These are phyloP conservation scores for Heterodera schachtii DNA, from an alignment of 1,140 invertebrate species.

Conservation along the genomic window DNA sequence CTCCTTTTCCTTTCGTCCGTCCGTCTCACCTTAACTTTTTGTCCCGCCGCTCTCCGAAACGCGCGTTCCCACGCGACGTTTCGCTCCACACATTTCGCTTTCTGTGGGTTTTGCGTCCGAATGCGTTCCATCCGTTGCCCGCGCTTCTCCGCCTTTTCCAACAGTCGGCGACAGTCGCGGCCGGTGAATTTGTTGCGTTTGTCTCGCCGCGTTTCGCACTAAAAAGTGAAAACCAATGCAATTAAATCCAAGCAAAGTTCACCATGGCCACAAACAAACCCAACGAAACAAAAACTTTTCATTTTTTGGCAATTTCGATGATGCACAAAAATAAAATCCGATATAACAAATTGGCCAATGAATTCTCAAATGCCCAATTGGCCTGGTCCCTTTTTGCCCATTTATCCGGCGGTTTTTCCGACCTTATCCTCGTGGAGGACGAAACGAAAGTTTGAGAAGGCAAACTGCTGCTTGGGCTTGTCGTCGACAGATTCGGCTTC, in stretches of 20 bases:
- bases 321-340: too few species aligned
- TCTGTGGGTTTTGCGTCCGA: slow-evolving; percentile 45
- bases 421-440: slow-evolving; percentile 22
- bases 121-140: slow-evolving; percentile 38
- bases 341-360: too few species aligned
- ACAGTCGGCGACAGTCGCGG: slow-evolving; percentile 47
- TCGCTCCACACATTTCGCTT: slow-evolving; percentile 45
- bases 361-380: too few species aligned
- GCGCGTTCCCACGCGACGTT: slow-evolving; percentile 49
- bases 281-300: slow-evolving; percentile 20
- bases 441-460: slow-evolving; percentile 29
- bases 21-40: slow-evolving; percentile 46
- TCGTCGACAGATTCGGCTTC: not conserved
- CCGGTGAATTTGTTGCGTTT: slow-evolving; percentile 50
- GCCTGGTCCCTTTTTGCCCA: too few species aligned
- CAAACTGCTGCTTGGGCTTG: not conserved
- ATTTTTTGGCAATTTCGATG: slow-evolving; percentile 6
- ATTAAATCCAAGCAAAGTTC: slow-evolving; percentile 25
- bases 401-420: too few species aligned
- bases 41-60: slow-evolving; percentile 47
- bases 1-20: not conserved
- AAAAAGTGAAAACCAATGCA: not conserved
- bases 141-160: slow-evolving; percentile 48
- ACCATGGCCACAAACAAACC: too few species aligned
- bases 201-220: slow-evolving; percentile 2